These are phyloP conservation scores for Drosophila histrio DNA, from an alignment of 2,888 invertebrate genomes.

Conservation along the genomic window DNA sequence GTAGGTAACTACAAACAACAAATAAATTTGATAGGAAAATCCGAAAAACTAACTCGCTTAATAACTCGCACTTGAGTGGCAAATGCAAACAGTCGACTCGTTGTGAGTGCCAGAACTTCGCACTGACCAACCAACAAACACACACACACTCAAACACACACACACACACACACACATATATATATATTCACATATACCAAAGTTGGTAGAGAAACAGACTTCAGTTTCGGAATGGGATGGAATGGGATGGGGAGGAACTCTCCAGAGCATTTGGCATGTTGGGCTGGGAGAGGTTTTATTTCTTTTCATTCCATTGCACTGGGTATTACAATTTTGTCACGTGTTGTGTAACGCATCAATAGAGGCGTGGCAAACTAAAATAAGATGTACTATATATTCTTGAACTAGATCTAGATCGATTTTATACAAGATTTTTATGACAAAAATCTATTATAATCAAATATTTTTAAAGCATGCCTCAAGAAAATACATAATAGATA, in stretches of 20 bases:
- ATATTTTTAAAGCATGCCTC: too few relatives aligned
- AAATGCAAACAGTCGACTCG: slow-evolving; percentile 58
- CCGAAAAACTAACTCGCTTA: slow-evolving; percentile 68
- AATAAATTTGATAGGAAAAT: slow-evolving; percentile 65
- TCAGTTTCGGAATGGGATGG: too few relatives aligned
- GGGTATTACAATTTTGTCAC: neutral
- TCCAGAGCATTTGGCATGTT: slow-evolving; percentile 26
- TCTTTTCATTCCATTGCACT: neutral
- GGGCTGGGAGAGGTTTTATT: neutral
- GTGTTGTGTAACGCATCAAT: neutral
- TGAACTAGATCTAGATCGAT: too few relatives aligned
- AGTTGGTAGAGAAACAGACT: slow-evolving; percentile 1
- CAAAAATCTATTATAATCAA: too few relatives aligned
- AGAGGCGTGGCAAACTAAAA: neutral
- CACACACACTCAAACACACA: neutral
- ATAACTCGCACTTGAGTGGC: slow-evolving; percentile 66
- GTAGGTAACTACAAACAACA: slow-evolving; percentile 52
- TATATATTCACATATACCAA: slow-evolving; percentile 9
- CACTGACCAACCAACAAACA: slow-evolving; percentile 36
- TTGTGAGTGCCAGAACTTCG: slow-evolving; percentile 32
- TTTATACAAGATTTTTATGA: too few relatives aligned
- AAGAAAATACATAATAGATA: too few relatives aligned
- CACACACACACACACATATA: slow-evolving; percentile 7
- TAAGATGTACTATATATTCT: too few relatives aligned
- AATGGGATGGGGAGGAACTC: too few relatives aligned